Conservation (phyloP, 1,140 invertebrate genomes). For the Apis florea region DNA sequence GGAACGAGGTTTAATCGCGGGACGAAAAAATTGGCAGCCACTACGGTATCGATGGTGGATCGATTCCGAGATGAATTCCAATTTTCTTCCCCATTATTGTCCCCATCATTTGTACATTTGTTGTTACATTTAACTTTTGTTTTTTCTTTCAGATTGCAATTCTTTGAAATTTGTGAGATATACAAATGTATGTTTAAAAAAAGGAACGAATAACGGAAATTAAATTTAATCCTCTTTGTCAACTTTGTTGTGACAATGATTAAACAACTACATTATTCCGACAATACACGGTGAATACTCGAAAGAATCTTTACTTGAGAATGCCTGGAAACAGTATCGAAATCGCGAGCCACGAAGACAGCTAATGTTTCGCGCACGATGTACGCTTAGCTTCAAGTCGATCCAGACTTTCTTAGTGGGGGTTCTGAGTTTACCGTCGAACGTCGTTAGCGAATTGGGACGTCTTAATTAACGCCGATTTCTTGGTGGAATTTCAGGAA, state of each 20-base stretch:
- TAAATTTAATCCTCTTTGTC: background rate
- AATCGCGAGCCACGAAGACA: background rate
- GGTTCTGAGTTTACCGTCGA: conserved; percentile 41
- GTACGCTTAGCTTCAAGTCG: conserved; percentile 13
- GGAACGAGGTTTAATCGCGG: conserved; percentile 53
- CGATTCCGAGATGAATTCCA: background rate
- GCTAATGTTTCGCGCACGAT: conserved; percentile 32
- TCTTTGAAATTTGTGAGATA: no score
- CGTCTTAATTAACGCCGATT: conserved; percentile 49
- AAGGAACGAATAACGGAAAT: background rate
- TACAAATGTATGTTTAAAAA: no score
- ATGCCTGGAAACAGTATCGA: background rate
- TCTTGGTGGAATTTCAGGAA: conserved; percentile 41
- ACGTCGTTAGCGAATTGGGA: conserved; percentile 51
- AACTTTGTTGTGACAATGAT: background rate
- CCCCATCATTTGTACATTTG: no score
- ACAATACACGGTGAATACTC: background rate
- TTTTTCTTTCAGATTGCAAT: no score
- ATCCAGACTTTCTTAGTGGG: conserved; percentile 43
- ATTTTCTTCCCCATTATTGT: no score
- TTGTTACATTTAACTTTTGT: no score
- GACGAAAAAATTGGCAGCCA: conserved; percentile 43
- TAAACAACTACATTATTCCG: background rate
- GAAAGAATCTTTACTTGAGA: background rate
- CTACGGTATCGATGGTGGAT: conserved; percentile 24